Percentiles rank a stretch among this genome's conserved stretches.
phyloP scores from a whole-genome alignment of 2,888 invertebrate species.

The Pheosia tremula region DNA sequence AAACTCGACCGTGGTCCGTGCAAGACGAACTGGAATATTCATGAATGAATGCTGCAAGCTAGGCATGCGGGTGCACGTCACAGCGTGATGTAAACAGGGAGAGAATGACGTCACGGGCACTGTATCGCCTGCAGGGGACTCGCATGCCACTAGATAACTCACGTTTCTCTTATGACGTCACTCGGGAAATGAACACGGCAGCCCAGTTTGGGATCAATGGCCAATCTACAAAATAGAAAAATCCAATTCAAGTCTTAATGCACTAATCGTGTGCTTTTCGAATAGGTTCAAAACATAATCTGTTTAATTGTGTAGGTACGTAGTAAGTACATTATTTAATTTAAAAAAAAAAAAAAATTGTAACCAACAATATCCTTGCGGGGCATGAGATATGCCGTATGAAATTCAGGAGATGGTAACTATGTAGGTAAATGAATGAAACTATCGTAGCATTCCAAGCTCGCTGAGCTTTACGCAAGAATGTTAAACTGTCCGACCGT shows the following conservation, averaged over 20 bases:
- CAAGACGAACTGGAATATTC: neutral
- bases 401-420: constrained; percentile 13
- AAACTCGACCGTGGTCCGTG: no score
- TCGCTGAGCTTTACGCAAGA: constrained; percentile 10
- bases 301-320: neutral
- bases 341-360: no score
- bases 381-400: constrained; percentile 1
- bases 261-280: constrained; percentile 29
- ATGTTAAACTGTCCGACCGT: constrained; percentile 17
- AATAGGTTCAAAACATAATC: neutral
- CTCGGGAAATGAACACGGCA: constrained; percentile 82
- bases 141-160: constrained; percentile 62
- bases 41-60: constrained; percentile 30
- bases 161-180: constrained; percentile 82
- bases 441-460: constrained; percentile 16
- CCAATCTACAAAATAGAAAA: constrained; percentile 84
- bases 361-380: no score
- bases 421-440: constrained; percentile 10
- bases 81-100: constrained; percentile 36
- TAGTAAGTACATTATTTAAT: no score
- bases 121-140: constrained; percentile 51
- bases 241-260: constrained; percentile 57
- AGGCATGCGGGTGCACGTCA: constrained; percentile 21
- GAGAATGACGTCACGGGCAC: constrained; percentile 58
- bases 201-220: constrained; percentile 82